phyloP scores from a whole-genome alignment of 2,113 vertebrate species.

The Dromiciops gliroides region DNA sequence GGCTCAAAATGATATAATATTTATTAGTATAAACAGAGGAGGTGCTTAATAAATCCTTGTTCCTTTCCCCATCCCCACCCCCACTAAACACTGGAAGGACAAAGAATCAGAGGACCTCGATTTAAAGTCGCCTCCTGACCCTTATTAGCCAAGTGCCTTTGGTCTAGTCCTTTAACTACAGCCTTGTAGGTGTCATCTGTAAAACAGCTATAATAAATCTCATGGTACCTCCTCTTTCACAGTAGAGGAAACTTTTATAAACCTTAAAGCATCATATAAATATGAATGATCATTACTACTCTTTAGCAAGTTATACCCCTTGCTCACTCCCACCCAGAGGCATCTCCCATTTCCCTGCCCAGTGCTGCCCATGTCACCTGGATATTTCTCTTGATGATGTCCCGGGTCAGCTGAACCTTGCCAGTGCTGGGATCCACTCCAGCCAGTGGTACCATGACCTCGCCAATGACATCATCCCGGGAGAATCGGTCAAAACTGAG shows the following conservation, averaged over 20 bases:
- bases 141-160: neutral
- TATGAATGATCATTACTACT: neutral
- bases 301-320: neutral
- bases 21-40: neutral
- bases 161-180: neutral
- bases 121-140: neutral
- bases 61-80: neutral
- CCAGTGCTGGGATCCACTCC: slow-evolving; percentile 96
- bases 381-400: slow-evolving; percentile 95
- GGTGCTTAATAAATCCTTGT: neutral
- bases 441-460: slow-evolving; percentile 93
- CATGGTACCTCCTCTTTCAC: neutral
- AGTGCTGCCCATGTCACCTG: slow-evolving; percentile 85
- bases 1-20: neutral
- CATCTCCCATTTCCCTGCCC: neutral
- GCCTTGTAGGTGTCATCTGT: neutral
- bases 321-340: neutral
- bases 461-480: slow-evolving; percentile 95
- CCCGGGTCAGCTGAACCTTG: slow-evolving; percentile 92
- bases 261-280: neutral
- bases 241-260: neutral
- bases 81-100: neutral
- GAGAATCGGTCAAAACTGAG: slow-evolving; percentile 98
- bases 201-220: neutral
- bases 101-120: neutral